Percentiles rank a stretch among this genome's conserved stretches.
Conservation (phyloP, 2,888 invertebrate genomes). For the Ametastegia equiseti region DNA sequence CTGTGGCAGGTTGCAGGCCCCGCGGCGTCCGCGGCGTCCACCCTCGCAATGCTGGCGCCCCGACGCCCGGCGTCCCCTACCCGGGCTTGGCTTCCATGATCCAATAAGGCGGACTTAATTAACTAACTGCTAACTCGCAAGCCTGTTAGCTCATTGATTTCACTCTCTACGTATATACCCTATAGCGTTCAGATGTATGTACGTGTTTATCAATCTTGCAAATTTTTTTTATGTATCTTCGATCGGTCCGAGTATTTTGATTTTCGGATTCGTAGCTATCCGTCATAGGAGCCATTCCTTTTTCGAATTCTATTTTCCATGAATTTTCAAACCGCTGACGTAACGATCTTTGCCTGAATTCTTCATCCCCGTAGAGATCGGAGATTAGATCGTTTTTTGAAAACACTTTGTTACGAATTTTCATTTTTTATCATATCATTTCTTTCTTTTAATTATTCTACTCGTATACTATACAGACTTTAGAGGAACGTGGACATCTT, state of each 20-base stretch:
- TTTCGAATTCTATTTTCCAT: neutral
- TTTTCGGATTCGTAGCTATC: too few relatives aligned
- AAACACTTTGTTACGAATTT: too few relatives aligned
- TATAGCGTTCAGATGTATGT: neutral
- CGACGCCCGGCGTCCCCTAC: conserved; percentile 56
- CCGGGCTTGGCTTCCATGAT: conserved; percentile 72
- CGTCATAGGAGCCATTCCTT: too few relatives aligned
- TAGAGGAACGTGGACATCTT: too few relatives aligned
- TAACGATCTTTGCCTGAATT: too few relatives aligned
- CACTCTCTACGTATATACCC: conserved; percentile 55
- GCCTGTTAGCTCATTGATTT: conserved; percentile 75
- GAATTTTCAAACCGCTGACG: neutral
- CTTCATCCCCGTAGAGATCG: too few relatives aligned
- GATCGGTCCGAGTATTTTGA: too few relatives aligned
- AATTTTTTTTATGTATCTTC: neutral
- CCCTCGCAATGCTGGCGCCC: conserved; percentile 67
- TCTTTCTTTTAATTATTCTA: too few relatives aligned
- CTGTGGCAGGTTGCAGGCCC: conserved; percentile 65
- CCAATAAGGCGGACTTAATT: conserved; percentile 76
- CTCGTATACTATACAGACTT: too few relatives aligned
- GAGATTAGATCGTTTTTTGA: too few relatives aligned
- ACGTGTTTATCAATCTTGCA: neutral
- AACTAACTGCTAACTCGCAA: conserved; percentile 74
- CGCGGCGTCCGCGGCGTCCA: conserved; percentile 70
- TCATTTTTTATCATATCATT: too few relatives aligned